phyloP scores from a whole-genome alignment of 2,113 vertebrate genomes.

The Peromyscus californicus region DNA sequence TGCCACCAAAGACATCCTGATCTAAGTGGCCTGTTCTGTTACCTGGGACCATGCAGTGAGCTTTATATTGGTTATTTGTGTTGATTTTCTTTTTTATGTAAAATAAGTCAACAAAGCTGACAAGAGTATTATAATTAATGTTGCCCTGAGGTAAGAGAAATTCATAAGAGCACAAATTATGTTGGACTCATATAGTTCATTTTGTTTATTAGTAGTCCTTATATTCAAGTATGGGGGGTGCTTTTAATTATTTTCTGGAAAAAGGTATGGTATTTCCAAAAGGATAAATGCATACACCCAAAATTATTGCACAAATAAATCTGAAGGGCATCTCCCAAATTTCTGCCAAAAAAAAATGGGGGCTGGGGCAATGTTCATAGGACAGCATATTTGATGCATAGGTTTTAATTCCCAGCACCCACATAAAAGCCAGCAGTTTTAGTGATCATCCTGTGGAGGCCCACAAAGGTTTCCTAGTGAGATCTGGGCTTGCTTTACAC shows the following conservation, averaged over 20 bases:
- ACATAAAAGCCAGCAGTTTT: neutral
- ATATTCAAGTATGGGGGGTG: neutral
- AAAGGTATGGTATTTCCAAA: neutral
- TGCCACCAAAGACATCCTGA: neutral
- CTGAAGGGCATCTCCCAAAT: neutral
- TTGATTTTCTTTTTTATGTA: conserved; percentile 32
- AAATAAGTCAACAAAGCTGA: conserved; percentile 73
- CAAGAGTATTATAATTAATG: neutral
- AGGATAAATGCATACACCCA: neutral
- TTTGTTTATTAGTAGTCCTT: neutral
- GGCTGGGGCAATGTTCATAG: neutral
- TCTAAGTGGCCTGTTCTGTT: neutral
- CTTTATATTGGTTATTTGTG: conserved; percentile 57
- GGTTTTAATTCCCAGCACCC: neutral
- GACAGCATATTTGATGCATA: too few relatives aligned
- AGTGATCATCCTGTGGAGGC: too few relatives aligned
- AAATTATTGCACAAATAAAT: neutral
- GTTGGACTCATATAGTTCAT: neutral
- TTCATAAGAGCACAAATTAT: neutral
- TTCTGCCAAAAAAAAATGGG: neutral
- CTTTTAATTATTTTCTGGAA: neutral
- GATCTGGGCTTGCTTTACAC: too few relatives aligned
- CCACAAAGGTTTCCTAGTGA: too few relatives aligned
- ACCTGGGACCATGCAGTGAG: conserved; percentile 7
- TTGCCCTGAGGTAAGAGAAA: neutral